Evolutionary conservation across 2,113 vertebrate species (phyloP), one percentile per base, ranked within the genome.

Genomic region (Calonectris borealis): DNA sequence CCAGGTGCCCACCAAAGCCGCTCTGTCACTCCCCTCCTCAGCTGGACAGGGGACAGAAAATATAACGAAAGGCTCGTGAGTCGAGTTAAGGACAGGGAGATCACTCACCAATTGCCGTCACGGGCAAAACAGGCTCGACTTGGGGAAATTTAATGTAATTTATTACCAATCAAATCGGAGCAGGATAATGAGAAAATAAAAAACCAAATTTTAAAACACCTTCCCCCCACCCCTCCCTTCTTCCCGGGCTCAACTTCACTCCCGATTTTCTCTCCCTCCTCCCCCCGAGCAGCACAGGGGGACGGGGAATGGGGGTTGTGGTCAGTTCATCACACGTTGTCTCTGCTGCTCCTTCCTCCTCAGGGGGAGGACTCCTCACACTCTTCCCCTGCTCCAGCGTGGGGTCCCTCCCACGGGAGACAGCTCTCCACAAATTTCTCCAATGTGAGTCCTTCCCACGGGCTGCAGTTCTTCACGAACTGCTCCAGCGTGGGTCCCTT

Each of bases 291-390:
- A 7, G 15, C 4, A 2, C 58, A 36, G 58, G 34, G 22, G 22
- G 22, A 36, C 1, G 0, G 58, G n/a, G n/a, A 36, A 61, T 36
- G 24, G 15, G 10, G n/a, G n/a, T 5, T 11, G 10, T 1, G 1
- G 58, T 36, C n/a, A 61, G 58, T 36, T 36, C 58, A 61, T 17
- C 58, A 7, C 58, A 36, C 7, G 7, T 9, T 10, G 42, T 40
- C 40, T 40, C 40, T 40, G 40, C 40, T 9, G 9, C 40, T 40
- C 40, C 40, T 40, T 40, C 40, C 40, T 40, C 40, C 40, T 40
- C 40, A 40, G 40, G 40, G 40, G 40, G 40, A 40, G 40, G 40
- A 40, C 40, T 40, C 40, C 40, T 10, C 40, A 40, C 40, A 10
- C 40, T 40, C 40, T 40, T 40, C 40, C 40, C 40, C 40, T 40